A percentile compares a stretch with the other conserved stretches of the same genome.
phyloP scores from a whole-genome alignment of 2,113 vertebrate species.

The Thomomys bottae region DNA sequence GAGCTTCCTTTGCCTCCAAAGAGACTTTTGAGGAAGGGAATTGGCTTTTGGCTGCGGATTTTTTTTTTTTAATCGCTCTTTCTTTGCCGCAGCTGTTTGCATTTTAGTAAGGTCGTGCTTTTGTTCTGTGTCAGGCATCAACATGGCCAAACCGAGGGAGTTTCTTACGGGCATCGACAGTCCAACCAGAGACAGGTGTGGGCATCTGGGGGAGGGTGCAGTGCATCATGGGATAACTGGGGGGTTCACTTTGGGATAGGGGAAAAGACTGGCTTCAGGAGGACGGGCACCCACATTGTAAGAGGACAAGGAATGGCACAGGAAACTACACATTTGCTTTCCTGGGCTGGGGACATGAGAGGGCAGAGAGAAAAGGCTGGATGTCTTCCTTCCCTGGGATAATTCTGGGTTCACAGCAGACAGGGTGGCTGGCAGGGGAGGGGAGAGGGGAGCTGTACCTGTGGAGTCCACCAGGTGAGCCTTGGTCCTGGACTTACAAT shows the following conservation, averaged over 20 bases:
- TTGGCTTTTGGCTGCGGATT: slow-evolving; percentile 75
- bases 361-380: background rate
- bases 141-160: slow-evolving; percentile 94
- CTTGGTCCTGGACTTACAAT: background rate
- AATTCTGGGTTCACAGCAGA: background rate
- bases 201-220: slow-evolving; percentile 82
- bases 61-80: slow-evolving; percentile 51
- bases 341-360: background rate
- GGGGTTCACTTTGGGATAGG: background rate
- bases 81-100: slow-evolving; percentile 69
- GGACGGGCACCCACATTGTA: background rate
- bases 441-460: background rate
- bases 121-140: slow-evolving; percentile 91
- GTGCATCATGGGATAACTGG: slow-evolving; percentile 87
- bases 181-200: slow-evolving; percentile 94
- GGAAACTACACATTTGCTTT: background rate
- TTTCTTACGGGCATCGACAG: slow-evolving; percentile 93
- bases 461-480: background rate
- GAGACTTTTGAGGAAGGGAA: slow-evolving; percentile 82
- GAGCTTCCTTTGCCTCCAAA: slow-evolving; percentile 82
- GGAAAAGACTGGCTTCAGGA: background rate
- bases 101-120: slow-evolving; percentile 73
- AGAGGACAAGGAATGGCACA: background rate
- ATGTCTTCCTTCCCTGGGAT: background rate
- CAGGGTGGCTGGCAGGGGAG: slow-evolving; percentile 7